Conservation (phyloP, 2,888 invertebrate species). For the Pseudanteris insignis region DNA sequence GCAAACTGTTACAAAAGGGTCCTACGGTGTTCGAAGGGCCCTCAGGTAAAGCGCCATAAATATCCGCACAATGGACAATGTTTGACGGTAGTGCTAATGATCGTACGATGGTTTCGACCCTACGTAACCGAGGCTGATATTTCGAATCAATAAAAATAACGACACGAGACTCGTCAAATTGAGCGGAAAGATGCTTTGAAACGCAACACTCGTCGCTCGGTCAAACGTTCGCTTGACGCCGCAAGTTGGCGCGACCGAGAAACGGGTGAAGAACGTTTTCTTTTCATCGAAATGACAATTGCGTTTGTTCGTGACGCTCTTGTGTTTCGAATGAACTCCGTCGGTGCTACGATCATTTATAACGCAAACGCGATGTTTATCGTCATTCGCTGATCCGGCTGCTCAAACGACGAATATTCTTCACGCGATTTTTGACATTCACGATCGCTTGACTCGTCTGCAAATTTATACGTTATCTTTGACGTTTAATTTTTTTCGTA, state of each 20-base stretch:
- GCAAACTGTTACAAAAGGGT: conserved; percentile 36
- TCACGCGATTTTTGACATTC: too few relatives aligned
- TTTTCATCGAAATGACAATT: conserved; percentile 5
- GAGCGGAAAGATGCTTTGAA: conserved; percentile 61
- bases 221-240: conserved; percentile 49
- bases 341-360: conserved; percentile 5
- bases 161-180: conserved; percentile 63
- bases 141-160: conserved; percentile 53
- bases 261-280: conserved; percentile 36
- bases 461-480: too few relatives aligned
- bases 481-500: too few relatives aligned
- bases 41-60: conserved; percentile 47
- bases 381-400: too few relatives aligned
- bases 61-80: conserved; percentile 41
- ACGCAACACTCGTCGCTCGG: conserved; percentile 57
- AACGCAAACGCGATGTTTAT: conserved; percentile 1
- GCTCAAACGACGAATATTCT: too few relatives aligned
- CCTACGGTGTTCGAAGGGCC: conserved; percentile 25
- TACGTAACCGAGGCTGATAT: conserved; percentile 27
- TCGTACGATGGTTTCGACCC: conserved; percentile 55
- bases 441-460: too few relatives aligned
- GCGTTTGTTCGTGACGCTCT: conserved; percentile 23
- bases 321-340: conserved; percentile 15
- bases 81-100: conserved; percentile 62
- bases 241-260: conserved; percentile 52